Conservation (phyloP, 2,888 invertebrate species). For the Drosophila eohydei region DNA sequence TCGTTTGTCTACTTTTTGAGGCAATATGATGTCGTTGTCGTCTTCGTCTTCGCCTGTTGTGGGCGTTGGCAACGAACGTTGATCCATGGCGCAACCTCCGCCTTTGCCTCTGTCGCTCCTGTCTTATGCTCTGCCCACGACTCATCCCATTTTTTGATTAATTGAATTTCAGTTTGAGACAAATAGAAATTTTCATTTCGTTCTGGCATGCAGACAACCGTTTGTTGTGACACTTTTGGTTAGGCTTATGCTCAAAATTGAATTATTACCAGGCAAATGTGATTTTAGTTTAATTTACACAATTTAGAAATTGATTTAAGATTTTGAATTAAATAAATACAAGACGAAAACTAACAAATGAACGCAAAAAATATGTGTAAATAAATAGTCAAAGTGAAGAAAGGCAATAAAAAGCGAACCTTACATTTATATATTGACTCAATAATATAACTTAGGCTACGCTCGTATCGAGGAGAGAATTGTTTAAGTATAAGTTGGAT, state of each 20-base stretch:
- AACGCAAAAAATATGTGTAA: neutral
- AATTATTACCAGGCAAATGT: constrained; percentile 58
- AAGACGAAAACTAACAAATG: neutral
- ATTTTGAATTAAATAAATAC: constrained; percentile 5
- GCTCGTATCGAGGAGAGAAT: too few species aligned
- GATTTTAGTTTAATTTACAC: constrained; percentile 47
- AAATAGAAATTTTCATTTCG: constrained; percentile 71
- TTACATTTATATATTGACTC: neutral
- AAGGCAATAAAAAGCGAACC: neutral
- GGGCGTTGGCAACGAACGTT: constrained; percentile 19
- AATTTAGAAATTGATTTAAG: constrained; percentile 5
- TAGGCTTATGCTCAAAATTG: constrained; percentile 52
- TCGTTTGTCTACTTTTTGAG: constrained; percentile 65
- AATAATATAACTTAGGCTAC: too few species aligned
- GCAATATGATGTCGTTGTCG: constrained; percentile 74
- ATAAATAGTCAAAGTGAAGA: neutral
- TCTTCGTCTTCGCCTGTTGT: constrained; percentile 52
- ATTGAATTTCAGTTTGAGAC: constrained; percentile 70
- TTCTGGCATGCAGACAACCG: constrained; percentile 47
- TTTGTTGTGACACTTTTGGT: constrained; percentile 69
- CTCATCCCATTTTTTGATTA: constrained; percentile 66
- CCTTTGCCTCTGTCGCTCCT: neutral
- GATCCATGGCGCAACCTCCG: constrained; percentile 3
- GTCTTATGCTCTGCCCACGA: constrained; percentile 4
- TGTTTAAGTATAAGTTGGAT: too few species aligned